Evolutionary conservation across 1,140 invertebrate genomes (phyloP).

Genomic region (Arctopsyche grandis): DNA sequence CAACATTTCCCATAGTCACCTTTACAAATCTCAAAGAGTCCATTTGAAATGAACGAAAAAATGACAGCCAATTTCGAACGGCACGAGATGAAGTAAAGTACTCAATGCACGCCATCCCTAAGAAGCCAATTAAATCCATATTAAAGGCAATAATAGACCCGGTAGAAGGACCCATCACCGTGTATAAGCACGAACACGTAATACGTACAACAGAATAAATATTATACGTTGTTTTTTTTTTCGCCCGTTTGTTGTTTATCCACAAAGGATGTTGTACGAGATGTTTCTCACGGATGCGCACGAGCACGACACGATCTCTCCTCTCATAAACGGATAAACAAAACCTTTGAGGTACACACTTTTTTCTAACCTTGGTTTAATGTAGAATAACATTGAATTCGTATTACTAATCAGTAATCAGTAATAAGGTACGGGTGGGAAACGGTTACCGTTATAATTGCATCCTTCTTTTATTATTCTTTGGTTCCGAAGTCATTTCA

Average conservation of each 20-base stretch:
- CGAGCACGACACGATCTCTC: slow-evolving; percentile 34
- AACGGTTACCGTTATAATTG: slow-evolving; percentile 2
- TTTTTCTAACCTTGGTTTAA: not conserved
- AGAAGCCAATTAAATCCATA: slow-evolving; percentile 2
- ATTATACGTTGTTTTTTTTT: not conserved
- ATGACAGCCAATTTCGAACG: not conserved
- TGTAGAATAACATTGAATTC: no score
- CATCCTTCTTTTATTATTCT: no score
- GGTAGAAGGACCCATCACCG: not conserved
- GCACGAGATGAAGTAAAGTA: not conserved
- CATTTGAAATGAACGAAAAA: not conserved
- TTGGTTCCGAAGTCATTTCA: no score
- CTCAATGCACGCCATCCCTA: not conserved
- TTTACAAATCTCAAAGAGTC: not conserved
- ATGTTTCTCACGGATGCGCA: slow-evolving; percentile 40
- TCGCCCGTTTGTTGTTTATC: not conserved
- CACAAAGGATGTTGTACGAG: slow-evolving; percentile 27
- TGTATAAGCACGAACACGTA: slow-evolving; percentile 3
- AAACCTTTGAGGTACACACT: not conserved
- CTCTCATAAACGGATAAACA: not conserved
- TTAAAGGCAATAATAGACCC: not conserved
- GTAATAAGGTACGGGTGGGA: no score
- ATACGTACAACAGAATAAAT: not conserved
- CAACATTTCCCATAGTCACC: no score
- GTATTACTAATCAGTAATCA: no score